These are phyloP conservation scores for Venusia cambrica DNA, from an alignment of 2,888 invertebrate genomes.

Conservation along the genomic window DNA sequence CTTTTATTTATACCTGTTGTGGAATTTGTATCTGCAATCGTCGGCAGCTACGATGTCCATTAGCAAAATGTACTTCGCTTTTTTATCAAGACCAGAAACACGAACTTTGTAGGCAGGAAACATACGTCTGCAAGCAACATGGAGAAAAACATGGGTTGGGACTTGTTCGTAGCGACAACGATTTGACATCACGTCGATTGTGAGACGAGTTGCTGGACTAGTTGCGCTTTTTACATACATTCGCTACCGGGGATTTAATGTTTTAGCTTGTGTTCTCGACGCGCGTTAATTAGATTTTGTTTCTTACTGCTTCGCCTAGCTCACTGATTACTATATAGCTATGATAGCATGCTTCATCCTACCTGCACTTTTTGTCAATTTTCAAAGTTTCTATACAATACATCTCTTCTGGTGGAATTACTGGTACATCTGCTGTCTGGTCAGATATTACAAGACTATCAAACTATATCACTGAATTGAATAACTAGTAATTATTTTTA, in stretches of 20 bases:
- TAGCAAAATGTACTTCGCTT: slow-evolving; percentile 97
- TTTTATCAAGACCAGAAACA: slow-evolving; percentile 97
- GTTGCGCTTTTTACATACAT: slow-evolving; percentile 62
- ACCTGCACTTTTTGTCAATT: too few species aligned
- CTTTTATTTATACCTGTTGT: slow-evolving; percentile 88
- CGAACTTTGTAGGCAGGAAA: slow-evolving; percentile 98
- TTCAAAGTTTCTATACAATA: too few species aligned
- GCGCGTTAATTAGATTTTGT: slow-evolving; percentile 52
- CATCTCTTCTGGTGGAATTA: too few species aligned
- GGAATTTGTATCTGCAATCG: slow-evolving; percentile 97
- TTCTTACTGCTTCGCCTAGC: slow-evolving; percentile 1
- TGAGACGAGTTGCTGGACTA: slow-evolving; percentile 69
- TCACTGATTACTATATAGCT: slow-evolving; percentile 41
- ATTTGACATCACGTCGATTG: slow-evolving; percentile 77
- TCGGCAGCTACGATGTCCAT: slow-evolving; percentile 98
- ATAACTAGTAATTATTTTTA: too few species aligned
- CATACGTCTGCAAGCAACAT: slow-evolving; percentile 93
- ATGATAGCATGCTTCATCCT: too few species aligned
- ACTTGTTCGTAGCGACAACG: slow-evolving; percentile 73
- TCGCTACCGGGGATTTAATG: slow-evolving; percentile 50
- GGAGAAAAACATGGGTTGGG: slow-evolving; percentile 78
- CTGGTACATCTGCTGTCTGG: too few species aligned
- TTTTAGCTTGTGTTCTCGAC: slow-evolving; percentile 74
- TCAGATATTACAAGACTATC: too few species aligned
- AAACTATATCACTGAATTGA: too few species aligned